phyloP scores from a whole-genome alignment of 2,113 vertebrate genomes.

The Mustelus asterias region DNA sequence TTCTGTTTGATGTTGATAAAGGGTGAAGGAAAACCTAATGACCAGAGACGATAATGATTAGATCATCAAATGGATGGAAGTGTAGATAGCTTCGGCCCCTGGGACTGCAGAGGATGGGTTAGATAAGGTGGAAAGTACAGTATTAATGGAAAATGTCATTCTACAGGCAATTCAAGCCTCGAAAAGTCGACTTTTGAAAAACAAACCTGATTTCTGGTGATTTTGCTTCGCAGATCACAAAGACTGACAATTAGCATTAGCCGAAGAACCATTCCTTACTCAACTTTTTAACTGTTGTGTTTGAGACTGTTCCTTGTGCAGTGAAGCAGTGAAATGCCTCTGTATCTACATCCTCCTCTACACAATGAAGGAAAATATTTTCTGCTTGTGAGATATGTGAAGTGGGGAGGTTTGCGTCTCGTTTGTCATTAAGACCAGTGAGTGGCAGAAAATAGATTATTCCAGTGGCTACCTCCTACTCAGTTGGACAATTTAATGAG shows the following conservation, averaged over 20 bases:
- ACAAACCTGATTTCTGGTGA: background rate
- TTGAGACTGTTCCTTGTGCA: background rate
- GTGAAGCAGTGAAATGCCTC: background rate
- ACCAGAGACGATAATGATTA: slow-evolving; percentile 1
- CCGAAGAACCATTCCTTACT: background rate
- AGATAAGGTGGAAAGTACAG: slow-evolving; percentile 15
- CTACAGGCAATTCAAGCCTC: background rate
- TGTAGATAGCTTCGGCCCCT: background rate
- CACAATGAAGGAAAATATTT: background rate
- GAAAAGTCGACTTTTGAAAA: background rate
- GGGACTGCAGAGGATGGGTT: background rate
- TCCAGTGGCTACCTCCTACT: background rate
- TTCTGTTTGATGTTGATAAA: slow-evolving; percentile 13
- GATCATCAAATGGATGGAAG: slow-evolving; percentile 12
- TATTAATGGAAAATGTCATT: slow-evolving; percentile 11
- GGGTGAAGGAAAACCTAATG: background rate
- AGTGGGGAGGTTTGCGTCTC: background rate
- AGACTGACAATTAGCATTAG: background rate
- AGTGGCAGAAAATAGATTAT: background rate
- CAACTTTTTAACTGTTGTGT: background rate
- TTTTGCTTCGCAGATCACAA: background rate
- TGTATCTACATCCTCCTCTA: background rate
- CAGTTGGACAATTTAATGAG: too few relatives aligned
- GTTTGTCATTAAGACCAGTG: background rate
- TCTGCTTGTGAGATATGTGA: background rate